Percentiles rank a stretch among this genome's conserved stretches.
phyloP scores from a whole-genome alignment of 2,797 vertebrate species.

The Anolis apletophallus region DNA sequence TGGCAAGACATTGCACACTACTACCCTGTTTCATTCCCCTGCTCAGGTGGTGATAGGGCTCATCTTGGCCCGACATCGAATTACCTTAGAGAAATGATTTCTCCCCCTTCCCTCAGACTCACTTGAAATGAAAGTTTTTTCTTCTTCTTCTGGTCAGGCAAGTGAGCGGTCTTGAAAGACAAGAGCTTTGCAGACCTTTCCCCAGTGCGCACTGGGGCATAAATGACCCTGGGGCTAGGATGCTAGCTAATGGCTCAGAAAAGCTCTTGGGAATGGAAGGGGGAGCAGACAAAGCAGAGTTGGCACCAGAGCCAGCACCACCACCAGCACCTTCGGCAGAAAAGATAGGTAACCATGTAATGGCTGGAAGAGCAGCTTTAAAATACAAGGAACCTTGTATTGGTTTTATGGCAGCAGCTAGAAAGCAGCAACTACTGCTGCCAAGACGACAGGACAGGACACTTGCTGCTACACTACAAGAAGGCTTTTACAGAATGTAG shows the following conservation, averaged over 20 bases:
- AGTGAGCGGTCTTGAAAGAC: conserved; percentile 5
- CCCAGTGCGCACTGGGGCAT: conserved; percentile 38
- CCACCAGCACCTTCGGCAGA: conserved; percentile 19
- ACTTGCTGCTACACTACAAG: neutral
- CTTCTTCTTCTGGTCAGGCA: neutral
- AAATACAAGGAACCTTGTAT: neutral
- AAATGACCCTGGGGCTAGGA: conserved; percentile 35
- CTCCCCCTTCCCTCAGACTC: neutral
- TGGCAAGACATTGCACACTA: conserved; percentile 40
- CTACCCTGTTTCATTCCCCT: conserved; percentile 44
- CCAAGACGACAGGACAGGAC: neutral
- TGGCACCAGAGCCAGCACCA: neutral
- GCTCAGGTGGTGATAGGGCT: conserved; percentile 26
- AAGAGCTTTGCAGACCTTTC: conserved; percentile 1
- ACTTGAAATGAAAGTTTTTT: conserved; percentile 19
- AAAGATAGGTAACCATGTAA: neutral
- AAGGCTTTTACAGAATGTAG: conserved; percentile 28
- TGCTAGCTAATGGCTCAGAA: conserved; percentile 56
- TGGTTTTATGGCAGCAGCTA: neutral
- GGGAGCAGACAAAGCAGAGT: neutral
- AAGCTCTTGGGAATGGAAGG: conserved; percentile 12
- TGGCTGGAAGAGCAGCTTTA: conserved; percentile 36
- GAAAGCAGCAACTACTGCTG: neutral
- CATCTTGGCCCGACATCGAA: conserved; percentile 15
- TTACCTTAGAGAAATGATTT: conserved; percentile 18